Evolutionary conservation across 1,140 invertebrate species (phyloP), one percentile per base, ranked within the genome.

Genomic region (Eueides isabella): DNA sequence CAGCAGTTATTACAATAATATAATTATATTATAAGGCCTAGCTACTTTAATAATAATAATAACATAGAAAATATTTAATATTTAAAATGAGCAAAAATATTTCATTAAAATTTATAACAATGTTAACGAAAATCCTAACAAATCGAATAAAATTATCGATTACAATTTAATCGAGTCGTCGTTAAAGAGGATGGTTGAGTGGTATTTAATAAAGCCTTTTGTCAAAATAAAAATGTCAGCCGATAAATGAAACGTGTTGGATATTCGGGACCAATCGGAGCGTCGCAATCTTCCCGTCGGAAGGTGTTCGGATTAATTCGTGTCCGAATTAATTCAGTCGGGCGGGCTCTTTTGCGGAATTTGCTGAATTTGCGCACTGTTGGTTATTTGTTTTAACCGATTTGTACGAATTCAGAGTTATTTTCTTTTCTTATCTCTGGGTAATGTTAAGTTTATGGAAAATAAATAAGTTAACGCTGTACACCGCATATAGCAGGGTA

Each of bases 231-330:
- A 74, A 71, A 67, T 67, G 73, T 71, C 68, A 63, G 38, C 67
- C 72, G 72, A 82, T 77, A 82, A 82, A 78, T 80, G 80, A 71
- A 72, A 80, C 80, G 73, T 77, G 75, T 81, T 81, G 68, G 71
- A 80, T 79, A 80, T 83, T 81, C 71, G 71, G 61, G 77, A 73
- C 76, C 75, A 75, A 78, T 79, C 68, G 72, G 48, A 74, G 69
- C 76, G 70, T 79, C 77, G 78, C 76, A 80, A 82, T 84, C 77
- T 82, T 77, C 75, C 73, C 41, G 72, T 83, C 81, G 79, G 75
- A 81, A 87, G 84, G 85, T 86, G 83, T 85, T 78, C 83, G 75
- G 80, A 87, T 87, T 87, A 84, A 81, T 84, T 83, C 81, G 78
- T 81, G 80, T 81, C 81, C 76, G 78, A 85, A 84, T 86, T 86